Evolutionary conservation across 2,113 vertebrate species (phyloP).

Genomic region (Electrona antarctica): DNA sequence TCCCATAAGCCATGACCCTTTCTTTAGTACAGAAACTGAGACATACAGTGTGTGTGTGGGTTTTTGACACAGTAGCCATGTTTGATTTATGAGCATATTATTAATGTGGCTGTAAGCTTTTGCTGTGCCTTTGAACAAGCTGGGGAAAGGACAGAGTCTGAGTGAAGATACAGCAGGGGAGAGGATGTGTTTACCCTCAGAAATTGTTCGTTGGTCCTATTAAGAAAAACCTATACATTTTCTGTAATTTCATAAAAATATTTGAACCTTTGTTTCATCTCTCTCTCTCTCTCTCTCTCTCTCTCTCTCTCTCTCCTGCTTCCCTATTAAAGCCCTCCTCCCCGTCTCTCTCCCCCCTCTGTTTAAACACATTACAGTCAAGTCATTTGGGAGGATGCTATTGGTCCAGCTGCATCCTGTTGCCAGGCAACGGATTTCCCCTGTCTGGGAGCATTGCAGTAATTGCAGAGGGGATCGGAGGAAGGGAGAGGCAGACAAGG

Average conservation of each 20-base stretch:
- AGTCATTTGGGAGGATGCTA: constrained; percentile 76
- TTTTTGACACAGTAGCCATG: neutral
- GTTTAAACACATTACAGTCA: constrained; percentile 81
- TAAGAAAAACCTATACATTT: too few relatives aligned
- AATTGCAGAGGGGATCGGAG: constrained; percentile 72
- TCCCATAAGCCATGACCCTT: constrained; percentile 21
- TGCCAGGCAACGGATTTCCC: constrained; percentile 82
- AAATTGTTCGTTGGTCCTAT: neutral
- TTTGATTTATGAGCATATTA: constrained; percentile 1
- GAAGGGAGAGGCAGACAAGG: constrained; percentile 5
- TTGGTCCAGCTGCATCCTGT: constrained; percentile 82
- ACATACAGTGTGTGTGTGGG: neutral
- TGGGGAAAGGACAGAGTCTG: neutral
- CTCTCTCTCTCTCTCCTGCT: constrained; percentile 71
- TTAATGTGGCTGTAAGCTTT: constrained; percentile 1
- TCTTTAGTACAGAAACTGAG: constrained; percentile 18
- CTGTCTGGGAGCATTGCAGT: constrained; percentile 77
- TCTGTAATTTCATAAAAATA: too few relatives aligned
- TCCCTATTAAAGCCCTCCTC: constrained; percentile 43
- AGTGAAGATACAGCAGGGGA: neutral
- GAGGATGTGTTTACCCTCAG: neutral
- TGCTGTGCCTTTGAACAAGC: neutral
- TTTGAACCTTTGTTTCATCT: constrained; percentile 11
- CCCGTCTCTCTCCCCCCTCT: constrained; percentile 64
- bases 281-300: constrained; percentile 31